Conservation (phyloP, 2,888 invertebrate species). For the Parnassius smintheus region DNA sequence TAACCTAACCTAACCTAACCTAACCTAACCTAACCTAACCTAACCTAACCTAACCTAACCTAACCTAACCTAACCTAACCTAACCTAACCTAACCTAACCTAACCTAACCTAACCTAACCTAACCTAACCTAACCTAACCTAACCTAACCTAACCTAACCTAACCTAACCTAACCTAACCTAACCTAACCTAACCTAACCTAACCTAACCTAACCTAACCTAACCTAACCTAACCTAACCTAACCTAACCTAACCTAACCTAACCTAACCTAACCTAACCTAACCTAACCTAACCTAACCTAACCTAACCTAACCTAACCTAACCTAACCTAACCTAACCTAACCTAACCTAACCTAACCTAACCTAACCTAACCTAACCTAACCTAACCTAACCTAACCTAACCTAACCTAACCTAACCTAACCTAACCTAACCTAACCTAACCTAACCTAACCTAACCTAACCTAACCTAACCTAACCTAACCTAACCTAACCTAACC, state of each 20-base stretch:
- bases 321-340: constrained; percentile 5
- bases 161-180: constrained; percentile 9
- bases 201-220: constrained; percentile 25
- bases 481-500: constrained; percentile 26
- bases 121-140: constrained; percentile 31
- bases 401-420: constrained; percentile 30
- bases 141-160: constrained; percentile 30
- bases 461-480: constrained; percentile 29
- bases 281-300: constrained; percentile 7
- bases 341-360: constrained; percentile 14
- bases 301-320: constrained; percentile 18
- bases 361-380: constrained; percentile 27
- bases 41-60: no score
- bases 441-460: constrained; percentile 29
- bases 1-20: no score
- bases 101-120: constrained; percentile 26
- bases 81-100: no score
- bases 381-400: constrained; percentile 25
- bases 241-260: no score
- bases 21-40: no score
- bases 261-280: constrained; percentile 4
- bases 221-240: constrained; percentile 22
- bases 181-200: constrained; percentile 25
- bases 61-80: no score
- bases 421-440: constrained; percentile 27